Evolutionary conservation across 2,113 vertebrate genomes (phyloP), one percentile per base, ranked within the genome.

Genomic region (Peromyscus maniculatus): DNA sequence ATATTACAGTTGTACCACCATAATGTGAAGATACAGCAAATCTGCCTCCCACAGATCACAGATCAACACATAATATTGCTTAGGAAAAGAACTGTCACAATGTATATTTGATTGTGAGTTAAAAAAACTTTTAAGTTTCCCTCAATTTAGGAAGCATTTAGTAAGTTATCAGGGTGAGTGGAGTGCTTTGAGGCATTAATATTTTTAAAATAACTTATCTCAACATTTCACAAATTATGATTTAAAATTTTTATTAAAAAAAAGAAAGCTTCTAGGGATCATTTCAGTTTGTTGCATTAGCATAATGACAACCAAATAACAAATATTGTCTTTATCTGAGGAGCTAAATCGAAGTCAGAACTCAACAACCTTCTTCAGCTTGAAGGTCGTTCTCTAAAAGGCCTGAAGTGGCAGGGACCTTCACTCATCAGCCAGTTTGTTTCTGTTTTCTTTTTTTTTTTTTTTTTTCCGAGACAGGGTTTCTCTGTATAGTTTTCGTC

Each of bases 211-310:
- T 16, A 15, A 22, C 12, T 84, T 64, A 43, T 92, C 4, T 93
- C 13, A 94, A 22, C 87, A 89, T 43, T 89, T 91, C 49, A 66
- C 15, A 86, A 39, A 4, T 17, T 39, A 39, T 31, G 16, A 77
- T 12, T 59, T n/a, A 71, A 94, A 97, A 88, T 83, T 96, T 93
- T 97, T 82, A 77, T 90, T 82, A 91, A 98, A 94, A 94, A 94
- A 77, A 75, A n/a, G 89, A 91, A 96, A 98, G 71, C 72, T 97
- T 69, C 71, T 94, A 93, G 95, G 78, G 49, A 95, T 91, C 24
- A 87, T 97, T 97, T 87, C 93, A 93, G 67, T 67, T 75, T 84
- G 93, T 96, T 95, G 79, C 75, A 96, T 86, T 94, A 96, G 80
- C 80, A 74, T 46, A 98, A 80, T 39, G 95, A 93, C 66, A 92